Conservation (phyloP, 2,797 vertebrate genomes). For the Echeneis naucrates region DNA sequence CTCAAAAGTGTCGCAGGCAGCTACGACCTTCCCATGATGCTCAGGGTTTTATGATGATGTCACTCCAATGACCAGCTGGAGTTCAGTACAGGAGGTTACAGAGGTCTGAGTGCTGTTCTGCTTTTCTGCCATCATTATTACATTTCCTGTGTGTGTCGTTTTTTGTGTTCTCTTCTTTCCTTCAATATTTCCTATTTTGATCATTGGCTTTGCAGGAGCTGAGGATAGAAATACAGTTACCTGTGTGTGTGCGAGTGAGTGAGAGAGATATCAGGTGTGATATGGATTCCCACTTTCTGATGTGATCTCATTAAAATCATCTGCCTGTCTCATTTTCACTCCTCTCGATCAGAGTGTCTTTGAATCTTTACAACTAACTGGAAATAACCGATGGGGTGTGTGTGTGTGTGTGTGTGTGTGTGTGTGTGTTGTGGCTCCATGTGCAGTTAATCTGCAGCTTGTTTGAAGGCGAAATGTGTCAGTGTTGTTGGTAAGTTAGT, state of each 20-base stretch:
- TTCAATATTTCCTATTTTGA: conserved; percentile 18
- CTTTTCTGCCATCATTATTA: conserved; percentile 5
- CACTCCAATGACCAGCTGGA: not conserved
- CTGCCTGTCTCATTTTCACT: conserved; percentile 49
- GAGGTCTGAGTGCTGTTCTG: not conserved
- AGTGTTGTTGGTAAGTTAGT: no score
- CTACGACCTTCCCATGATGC: not conserved
- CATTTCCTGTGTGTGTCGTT: not conserved
- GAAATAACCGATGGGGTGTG: no score
- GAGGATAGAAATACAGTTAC: conserved; percentile 29
- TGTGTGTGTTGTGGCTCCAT: no score
- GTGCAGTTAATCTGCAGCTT: no score
- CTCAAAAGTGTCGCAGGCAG: not conserved
- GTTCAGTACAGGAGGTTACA: not conserved
- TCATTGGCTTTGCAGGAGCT: conserved; percentile 36
- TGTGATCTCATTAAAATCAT: conserved; percentile 59
- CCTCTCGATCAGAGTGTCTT: conserved; percentile 26
- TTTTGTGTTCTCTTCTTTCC: not conserved
- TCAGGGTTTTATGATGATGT: not conserved
- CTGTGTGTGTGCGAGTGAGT: not conserved
- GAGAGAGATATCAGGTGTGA: no score
- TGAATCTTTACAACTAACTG: conserved; percentile 22
- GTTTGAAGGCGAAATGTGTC: no score
- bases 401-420: no score
- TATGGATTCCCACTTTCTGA: conserved; percentile 23